Evolutionary conservation across 1,140 invertebrate genomes (phyloP).

Genomic region (Drepana arcuata): DNA sequence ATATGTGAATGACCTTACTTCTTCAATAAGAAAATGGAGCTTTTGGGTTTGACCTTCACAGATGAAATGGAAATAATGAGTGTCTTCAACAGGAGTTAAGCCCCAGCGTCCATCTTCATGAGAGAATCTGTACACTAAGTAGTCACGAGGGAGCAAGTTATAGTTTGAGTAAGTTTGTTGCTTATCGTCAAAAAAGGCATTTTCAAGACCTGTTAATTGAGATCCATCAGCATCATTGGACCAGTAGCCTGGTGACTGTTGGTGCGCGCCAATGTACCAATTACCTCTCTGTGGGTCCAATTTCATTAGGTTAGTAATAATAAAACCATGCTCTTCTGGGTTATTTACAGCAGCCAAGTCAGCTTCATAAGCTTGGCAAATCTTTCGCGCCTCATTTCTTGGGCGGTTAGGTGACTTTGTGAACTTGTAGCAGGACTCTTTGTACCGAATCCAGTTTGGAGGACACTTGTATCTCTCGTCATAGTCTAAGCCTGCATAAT

Average conservation of each 20-base stretch:
- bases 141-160: conserved; percentile 66
- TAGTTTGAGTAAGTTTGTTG: conserved; percentile 59
- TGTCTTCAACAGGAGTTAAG: conserved; percentile 83
- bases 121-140: conserved; percentile 80
- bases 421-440: conserved; percentile 88
- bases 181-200: conserved; percentile 81
- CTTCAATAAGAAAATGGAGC: conserved; percentile 81
- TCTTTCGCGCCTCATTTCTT: conserved; percentile 83
- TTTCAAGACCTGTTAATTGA: conserved; percentile 83
- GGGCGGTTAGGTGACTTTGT: conserved; percentile 86
- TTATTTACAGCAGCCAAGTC: conserved; percentile 86
- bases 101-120: conserved; percentile 85
- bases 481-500: conserved; percentile 54
- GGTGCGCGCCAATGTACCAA: conserved; percentile 89
- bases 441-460: conserved; percentile 84
- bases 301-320: conserved; percentile 82
- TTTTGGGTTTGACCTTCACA: conserved; percentile 85
- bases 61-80: conserved; percentile 85
- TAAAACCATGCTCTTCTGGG: conserved; percentile 89
- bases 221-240: conserved; percentile 86
- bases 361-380: conserved; percentile 86
- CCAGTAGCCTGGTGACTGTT: conserved; percentile 84
- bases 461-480: conserved; percentile 79
- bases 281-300: conserved; percentile 88
- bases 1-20: conserved; percentile 87